These are phyloP conservation scores for Manacus vitellinus DNA, from an alignment of 2,113 vertebrate species.

Conservation along the genomic window DNA sequence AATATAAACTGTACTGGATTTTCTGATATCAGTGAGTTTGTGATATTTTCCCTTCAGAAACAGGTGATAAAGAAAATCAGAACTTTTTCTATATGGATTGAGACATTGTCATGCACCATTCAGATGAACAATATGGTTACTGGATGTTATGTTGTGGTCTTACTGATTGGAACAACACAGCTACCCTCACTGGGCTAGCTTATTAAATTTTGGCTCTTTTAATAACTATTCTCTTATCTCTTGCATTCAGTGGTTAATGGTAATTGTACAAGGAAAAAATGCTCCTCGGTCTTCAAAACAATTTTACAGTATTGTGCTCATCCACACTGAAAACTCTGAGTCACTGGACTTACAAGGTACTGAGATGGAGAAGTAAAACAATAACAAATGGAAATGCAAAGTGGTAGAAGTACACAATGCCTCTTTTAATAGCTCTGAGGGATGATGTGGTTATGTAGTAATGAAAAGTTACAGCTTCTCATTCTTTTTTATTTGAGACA, in stretches of 20 bases:
- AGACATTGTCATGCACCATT: background rate
- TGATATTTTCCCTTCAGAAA: background rate
- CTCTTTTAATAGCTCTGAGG: constrained; percentile 6
- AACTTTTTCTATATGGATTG: background rate
- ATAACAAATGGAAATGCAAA: constrained; percentile 38
- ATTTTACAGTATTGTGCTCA: background rate
- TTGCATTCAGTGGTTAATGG: background rate
- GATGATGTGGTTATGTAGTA: constrained; percentile 3
- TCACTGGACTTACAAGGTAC: background rate
- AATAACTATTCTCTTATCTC: background rate
- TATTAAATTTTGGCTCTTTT: background rate
- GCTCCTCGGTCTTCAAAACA: background rate
- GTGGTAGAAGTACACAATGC: background rate
- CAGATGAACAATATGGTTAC: background rate
- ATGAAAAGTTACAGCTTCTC: constrained; percentile 36
- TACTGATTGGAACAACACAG: background rate
- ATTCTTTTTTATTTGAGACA: constrained; percentile 11
- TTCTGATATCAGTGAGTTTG: background rate
- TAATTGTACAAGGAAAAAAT: background rate
- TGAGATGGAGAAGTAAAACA: constrained; percentile 10
- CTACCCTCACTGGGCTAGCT: background rate
- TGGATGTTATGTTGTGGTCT: background rate
- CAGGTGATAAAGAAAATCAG: background rate
- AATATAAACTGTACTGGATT: background rate
- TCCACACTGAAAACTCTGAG: background rate